A percentile compares a stretch with the other conserved stretches of the same genome.
These are phyloP conservation scores for Orgyia antiqua DNA, from an alignment of 2,888 invertebrate species.

Conservation along the genomic window DNA sequence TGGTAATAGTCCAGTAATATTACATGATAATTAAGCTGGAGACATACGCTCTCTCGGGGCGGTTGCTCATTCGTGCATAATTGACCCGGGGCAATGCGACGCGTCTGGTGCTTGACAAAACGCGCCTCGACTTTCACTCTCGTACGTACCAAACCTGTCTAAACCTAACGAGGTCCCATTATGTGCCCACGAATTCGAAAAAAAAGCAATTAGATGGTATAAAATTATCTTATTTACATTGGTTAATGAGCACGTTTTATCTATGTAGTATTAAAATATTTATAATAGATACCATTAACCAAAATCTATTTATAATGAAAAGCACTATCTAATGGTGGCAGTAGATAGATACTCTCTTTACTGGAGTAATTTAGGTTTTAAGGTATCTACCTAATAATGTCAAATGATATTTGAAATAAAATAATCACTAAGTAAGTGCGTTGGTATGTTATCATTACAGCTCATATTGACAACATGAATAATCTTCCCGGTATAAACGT, in stretches of 20 bases:
- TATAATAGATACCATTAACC: too few species aligned
- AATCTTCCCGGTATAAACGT: constrained; percentile 5
- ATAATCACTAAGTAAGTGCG: too few species aligned
- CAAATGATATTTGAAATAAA: too few species aligned
- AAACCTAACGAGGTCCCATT: constrained; percentile 41
- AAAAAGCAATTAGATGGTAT: not conserved
- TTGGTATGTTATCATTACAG: too few species aligned
- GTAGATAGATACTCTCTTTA: too few species aligned
- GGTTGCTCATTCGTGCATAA: constrained; percentile 76
- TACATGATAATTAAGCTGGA: constrained; percentile 57
- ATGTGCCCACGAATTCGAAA: not conserved
- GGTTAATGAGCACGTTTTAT: too few species aligned
- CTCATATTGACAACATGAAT: not conserved
- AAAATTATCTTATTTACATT: too few species aligned
- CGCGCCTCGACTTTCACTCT: constrained; percentile 73
- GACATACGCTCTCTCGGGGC: constrained; percentile 74
- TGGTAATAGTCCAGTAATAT: constrained; percentile 17
- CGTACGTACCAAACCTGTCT: constrained; percentile 53
- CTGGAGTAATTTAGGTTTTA: too few species aligned
- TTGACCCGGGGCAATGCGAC: constrained; percentile 61
- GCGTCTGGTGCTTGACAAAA: constrained; percentile 71
- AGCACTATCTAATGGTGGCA: too few species aligned
- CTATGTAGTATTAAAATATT: too few species aligned
- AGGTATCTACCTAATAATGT: too few species aligned
- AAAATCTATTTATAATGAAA: too few species aligned